Evolutionary conservation across 2,797 vertebrate genomes (phyloP), one percentile per base, ranked within the genome.

Genomic region (Scyliorhinus canicula): DNA sequence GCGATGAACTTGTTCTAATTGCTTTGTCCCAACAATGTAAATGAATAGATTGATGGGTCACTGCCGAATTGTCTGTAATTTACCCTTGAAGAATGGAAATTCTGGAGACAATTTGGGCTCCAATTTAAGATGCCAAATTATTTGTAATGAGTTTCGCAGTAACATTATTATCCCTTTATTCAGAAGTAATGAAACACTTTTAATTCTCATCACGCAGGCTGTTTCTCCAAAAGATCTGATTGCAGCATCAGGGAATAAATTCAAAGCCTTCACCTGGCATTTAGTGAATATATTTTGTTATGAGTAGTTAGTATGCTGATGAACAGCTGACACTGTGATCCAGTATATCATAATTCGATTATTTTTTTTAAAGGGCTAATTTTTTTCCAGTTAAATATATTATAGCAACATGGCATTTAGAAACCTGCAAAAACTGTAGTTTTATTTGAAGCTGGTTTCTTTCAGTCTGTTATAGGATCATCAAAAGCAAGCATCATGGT

Each of bases 1-100:
- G 55, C 60, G 55, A 90, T 90, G 55, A 90, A 31, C 52, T 90
- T 57, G 47, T 26, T 86, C 84, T 86, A 86, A 86, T 85, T 86
- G 50, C 84, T 86, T 82, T 86, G 84, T 86, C 28, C 9, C 84
- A 86, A 35, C 52, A 86, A 55, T 86, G 12, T 47, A 86, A 8
- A 16, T 55, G 86, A 60, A 90, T 60, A 60, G 14, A 8, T 86
- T 86, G 84, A 86, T 86, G 50, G 84, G 47, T 21, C 19, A 82
- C 40, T 82, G 40, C 77, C 1, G 77, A 82, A 82, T 31, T 86
- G 11, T 52, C n/a, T 19, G 55, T 35, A 35, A 52, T 60, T 57
- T 31, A 90, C 14, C 55, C 31, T 60, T 57, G 16, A 90, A 3
- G 35, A 90, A 90, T 57, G 55, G n/a, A n/a, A 35, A 35, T 57